phyloP scores from a whole-genome alignment of 2,888 invertebrate species.

The Meghimatium bilineatum region DNA sequence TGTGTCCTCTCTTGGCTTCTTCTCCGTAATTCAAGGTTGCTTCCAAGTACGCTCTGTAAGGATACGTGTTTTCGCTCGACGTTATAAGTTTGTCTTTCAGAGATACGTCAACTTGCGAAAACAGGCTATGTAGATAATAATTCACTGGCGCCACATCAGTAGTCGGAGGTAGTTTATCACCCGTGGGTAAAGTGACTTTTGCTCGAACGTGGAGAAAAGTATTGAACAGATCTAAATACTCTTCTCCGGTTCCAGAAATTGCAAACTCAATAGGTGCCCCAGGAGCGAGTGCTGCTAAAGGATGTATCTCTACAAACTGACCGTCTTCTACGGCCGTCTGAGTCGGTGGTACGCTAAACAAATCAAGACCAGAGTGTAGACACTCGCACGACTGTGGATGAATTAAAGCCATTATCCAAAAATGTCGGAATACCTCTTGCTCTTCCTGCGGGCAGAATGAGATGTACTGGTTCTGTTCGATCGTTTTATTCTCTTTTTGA shows the following conservation, averaged over 20 bases:
- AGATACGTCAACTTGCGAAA: conserved; percentile 50
- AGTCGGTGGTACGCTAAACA: conserved; percentile 44
- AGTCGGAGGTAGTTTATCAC: conserved; percentile 23
- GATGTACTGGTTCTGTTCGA: neutral
- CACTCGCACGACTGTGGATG: conserved; percentile 31
- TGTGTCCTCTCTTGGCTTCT: neutral
- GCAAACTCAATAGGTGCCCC: conserved; percentile 50
- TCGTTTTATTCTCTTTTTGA: neutral
- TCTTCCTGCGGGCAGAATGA: neutral
- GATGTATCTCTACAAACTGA: conserved; percentile 43
- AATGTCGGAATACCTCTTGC: neutral
- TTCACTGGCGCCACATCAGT: conserved; percentile 48
- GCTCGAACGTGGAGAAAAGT: conserved; percentile 50
- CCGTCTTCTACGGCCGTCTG: conserved; percentile 42
- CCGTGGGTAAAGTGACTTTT: conserved; percentile 49
- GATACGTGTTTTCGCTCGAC: conserved; percentile 49
- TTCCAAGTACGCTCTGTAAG: conserved; percentile 52
- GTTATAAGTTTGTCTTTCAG: conserved; percentile 48
- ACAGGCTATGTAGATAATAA: conserved; percentile 45
- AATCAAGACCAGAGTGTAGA: conserved; percentile 31
- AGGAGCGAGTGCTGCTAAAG: conserved; percentile 38
- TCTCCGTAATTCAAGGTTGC: conserved; percentile 41
- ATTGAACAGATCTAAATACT: conserved; percentile 51
- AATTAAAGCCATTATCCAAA: conserved; percentile 8
- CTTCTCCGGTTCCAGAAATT: conserved; percentile 43